A percentile compares a stretch with the other conserved stretches of the same genome.
phyloP scores from a whole-genome alignment of 1,140 invertebrate genomes.

The Drosophila tropicalis region DNA sequence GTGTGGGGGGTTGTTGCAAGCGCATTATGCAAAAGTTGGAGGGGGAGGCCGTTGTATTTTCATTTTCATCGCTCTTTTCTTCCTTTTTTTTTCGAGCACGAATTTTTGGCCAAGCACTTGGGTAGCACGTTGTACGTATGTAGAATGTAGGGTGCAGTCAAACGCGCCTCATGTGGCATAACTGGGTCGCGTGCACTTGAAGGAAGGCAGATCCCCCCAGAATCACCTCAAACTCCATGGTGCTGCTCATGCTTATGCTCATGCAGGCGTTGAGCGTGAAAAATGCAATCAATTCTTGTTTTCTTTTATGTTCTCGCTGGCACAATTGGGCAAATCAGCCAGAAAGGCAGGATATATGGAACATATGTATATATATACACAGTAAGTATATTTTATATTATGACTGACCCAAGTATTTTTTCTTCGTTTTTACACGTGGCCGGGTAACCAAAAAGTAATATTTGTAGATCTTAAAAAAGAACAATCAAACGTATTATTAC shows the following conservation, averaged over 20 bases:
- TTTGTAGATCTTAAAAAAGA: too few relatives aligned
- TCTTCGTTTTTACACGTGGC: not conserved
- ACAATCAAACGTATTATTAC: too few relatives aligned
- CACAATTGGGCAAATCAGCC: slow-evolving; percentile 61
- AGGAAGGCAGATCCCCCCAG: slow-evolving; percentile 15
- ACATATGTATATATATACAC: slow-evolving; percentile 28
- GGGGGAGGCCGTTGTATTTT: slow-evolving; percentile 35
- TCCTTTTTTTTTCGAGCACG: slow-evolving; percentile 13
- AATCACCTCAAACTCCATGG: not conserved
- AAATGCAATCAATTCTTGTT: slow-evolving; percentile 61
- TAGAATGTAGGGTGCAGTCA: slow-evolving; percentile 7
- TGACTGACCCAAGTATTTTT: slow-evolving; percentile 30
- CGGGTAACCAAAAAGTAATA: too few relatives aligned
- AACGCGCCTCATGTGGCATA: slow-evolving; percentile 52
- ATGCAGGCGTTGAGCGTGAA: slow-evolving; percentile 41
- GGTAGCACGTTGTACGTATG: not conserved
- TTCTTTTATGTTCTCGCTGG: slow-evolving; percentile 19
- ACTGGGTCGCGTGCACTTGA: slow-evolving; percentile 49
- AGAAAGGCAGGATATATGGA: slow-evolving; percentile 44
- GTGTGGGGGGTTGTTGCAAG: slow-evolving; percentile 29
- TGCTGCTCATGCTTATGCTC: slow-evolving; percentile 19
- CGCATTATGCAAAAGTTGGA: slow-evolving; percentile 57
- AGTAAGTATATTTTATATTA: slow-evolving; percentile 11
- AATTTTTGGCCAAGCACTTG: slow-evolving; percentile 1
- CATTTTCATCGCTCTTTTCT: slow-evolving; percentile 27